A percentile compares a stretch with the other conserved stretches of the same genome.
These are phyloP conservation scores for Ammodramus savannarum DNA, from an alignment of 2,113 vertebrate genomes.

Conservation along the genomic window DNA sequence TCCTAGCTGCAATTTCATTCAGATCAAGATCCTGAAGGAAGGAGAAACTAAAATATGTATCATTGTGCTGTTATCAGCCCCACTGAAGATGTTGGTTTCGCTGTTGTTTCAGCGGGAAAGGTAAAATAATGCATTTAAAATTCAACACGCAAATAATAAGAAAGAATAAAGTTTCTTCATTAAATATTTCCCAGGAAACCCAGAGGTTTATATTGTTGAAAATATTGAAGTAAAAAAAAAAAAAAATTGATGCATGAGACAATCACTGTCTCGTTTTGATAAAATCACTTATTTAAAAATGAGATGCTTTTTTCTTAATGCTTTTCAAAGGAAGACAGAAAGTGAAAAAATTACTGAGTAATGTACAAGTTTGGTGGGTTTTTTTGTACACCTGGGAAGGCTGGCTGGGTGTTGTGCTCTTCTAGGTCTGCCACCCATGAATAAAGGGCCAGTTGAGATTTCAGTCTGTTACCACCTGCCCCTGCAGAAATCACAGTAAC, in stretches of 20 bases:
- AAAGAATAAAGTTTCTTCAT: neutral
- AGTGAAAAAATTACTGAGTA: neutral
- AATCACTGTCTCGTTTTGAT: neutral
- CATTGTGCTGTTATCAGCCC: neutral
- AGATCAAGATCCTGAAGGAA: neutral
- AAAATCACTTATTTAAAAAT: neutral
- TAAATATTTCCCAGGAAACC: neutral
- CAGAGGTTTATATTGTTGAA: neutral
- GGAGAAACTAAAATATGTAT: neutral
- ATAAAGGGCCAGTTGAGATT: neutral
- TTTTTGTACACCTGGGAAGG: neutral
- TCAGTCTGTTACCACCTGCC: neutral
- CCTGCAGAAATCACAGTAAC: neutral
- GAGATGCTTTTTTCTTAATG: neutral
- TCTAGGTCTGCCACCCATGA: neutral
- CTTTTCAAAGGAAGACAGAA: neutral
- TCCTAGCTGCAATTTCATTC: neutral
- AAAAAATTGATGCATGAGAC: neutral
- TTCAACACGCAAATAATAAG: neutral
- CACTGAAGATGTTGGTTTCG: neutral
- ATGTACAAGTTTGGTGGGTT: neutral
- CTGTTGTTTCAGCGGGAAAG: neutral
- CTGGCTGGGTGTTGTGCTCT: neutral
- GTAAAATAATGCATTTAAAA: neutral
- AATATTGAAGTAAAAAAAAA: neutral